Evolutionary conservation across 2,888 invertebrate species (phyloP), one percentile per base, ranked within the genome.

Genomic region (Campoplex nolae): DNA sequence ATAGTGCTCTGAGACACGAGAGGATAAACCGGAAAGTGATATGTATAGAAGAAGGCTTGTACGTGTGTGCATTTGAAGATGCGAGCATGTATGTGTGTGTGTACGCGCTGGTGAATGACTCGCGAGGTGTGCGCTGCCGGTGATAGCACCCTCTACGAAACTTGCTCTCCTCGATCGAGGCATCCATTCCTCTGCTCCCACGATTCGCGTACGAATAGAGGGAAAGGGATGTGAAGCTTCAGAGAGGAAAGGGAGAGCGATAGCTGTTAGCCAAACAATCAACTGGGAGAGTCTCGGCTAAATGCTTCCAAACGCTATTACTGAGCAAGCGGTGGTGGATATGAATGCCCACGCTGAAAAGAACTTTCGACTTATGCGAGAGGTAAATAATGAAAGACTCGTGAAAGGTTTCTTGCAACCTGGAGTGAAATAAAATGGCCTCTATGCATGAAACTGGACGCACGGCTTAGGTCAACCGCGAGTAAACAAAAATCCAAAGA

Each of bases 221-320:
- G 23, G 51, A 65, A 65, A 71, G 45, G 38, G 51, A 67, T 38
- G 35, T 38, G 73, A 78, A 35, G 28, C 42, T 45, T 8, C 28
- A 78, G 62, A 11, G 13, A 56, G 42, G 2, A 28, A n/a, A 75
- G 51, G 23, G 54, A 23, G 45, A 51, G 67, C 78, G 81, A 86
- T 86, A 89, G 84, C 84, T 90, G 86, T 87, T 87, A 87, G 88
- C 87, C 88, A 90, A 90, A 90, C 90, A 90, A 89, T 91, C 89
- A 83, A 75, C 76, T 88, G 67, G 67, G 80, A 73, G 76, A 81
- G 58, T 35, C 68, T 77, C 54, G 18, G 84, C 88, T 89, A 89
- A 90, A 91, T 90, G 88, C 88, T 86, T 87, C 80, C 89, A 90
- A 89, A 89, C 84, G 88, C 88, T 88, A 90, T 91, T 89, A 90